Conservation (phyloP, 2,113 vertebrate genomes). For the Coreoperca whiteheadi region DNA sequence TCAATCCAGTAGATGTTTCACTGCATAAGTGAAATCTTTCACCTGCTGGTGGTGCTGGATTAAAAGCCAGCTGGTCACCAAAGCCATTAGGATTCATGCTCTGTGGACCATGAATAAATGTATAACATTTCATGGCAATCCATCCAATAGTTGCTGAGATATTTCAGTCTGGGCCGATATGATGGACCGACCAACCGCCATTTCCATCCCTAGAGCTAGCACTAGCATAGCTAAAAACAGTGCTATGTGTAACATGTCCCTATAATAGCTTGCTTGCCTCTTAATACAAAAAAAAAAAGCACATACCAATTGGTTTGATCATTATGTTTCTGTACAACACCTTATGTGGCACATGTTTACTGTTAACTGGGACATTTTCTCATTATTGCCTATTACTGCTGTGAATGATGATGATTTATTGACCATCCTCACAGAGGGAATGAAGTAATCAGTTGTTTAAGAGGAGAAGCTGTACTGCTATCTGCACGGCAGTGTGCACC, state of each 20-base stretch:
- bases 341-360: neutral
- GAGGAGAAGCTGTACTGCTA: neutral
- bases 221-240: neutral
- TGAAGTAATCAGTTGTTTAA: slow-evolving; percentile 19
- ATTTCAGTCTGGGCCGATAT: neutral
- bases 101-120: neutral
- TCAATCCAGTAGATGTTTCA: neutral
- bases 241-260: neutral
- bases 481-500: neutral
- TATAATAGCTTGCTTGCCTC: neutral
- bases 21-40: neutral
- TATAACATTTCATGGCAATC: too few relatives aligned
- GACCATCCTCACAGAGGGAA: slow-evolving; percentile 8
- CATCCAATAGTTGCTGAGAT: neutral
- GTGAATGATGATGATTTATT: slow-evolving; percentile 17
- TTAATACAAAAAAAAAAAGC: too few relatives aligned
- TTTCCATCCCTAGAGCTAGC: neutral
- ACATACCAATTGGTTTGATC: slow-evolving; percentile 7
- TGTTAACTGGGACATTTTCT: slow-evolving; percentile 6
- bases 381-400: slow-evolving; percentile 18
- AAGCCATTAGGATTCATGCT: neutral
- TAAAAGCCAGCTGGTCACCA: neutral
- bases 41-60: neutral
- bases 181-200: neutral
- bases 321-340: neutral